Percentiles rank a stretch among this genome's conserved stretches.
Evolutionary conservation across 2,797 vertebrate species (phyloP).

Genomic region (Ctenopoma multispine): DNA sequence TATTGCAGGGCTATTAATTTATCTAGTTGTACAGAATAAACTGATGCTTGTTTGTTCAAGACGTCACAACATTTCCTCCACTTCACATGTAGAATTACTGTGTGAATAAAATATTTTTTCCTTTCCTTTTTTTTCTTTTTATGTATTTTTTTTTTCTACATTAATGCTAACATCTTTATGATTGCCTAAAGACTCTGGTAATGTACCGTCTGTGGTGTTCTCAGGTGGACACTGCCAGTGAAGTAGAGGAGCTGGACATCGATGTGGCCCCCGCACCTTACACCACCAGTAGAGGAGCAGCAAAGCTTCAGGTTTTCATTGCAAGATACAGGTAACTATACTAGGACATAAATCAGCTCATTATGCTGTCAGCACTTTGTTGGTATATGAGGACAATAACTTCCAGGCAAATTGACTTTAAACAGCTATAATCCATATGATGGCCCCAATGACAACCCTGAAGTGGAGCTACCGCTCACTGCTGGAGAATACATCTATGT

Average conservation of each 20-base stretch:
- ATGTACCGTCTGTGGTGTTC: conserved; percentile 23
- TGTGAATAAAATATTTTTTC: no score
- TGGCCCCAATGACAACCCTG: conserved; percentile 98
- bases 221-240: conserved; percentile 98
- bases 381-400: neutral
- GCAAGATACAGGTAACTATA: conserved; percentile 92
- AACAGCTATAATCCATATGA: conserved; percentile 97
- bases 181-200: neutral
- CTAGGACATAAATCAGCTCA: neutral
- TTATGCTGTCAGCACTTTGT: neutral
- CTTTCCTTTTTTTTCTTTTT: neutral
- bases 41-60: neutral
- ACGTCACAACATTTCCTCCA: no score
- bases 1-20: no score
- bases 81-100: neutral
- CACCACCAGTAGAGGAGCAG: conserved; percentile 82
- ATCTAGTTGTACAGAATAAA: no score
- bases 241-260: conserved; percentile 95
- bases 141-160: neutral
- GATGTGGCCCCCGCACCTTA: conserved; percentile 91
- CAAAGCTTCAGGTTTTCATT: conserved; percentile 96
- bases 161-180: neutral
- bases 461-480: conserved; percentile 96
- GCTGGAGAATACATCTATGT: conserved; percentile 98
- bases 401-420: neutral